phyloP scores from a whole-genome alignment of 2,113 vertebrate genomes.

The Phylloscopus whistleri region DNA sequence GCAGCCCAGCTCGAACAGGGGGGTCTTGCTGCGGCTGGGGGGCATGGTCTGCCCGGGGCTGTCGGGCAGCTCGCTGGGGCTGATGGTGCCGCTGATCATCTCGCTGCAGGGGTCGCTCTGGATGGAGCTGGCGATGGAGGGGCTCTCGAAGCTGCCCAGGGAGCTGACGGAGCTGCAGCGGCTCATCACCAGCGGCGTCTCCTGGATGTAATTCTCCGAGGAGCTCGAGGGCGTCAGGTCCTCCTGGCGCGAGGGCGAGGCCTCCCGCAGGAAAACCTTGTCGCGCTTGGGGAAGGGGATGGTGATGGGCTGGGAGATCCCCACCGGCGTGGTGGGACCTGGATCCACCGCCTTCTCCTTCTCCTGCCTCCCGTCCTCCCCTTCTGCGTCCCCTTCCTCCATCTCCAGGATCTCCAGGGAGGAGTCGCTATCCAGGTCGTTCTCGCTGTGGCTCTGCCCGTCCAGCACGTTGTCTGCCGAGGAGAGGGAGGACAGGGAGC shows the following conservation, averaged over 20 bases:
- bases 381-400: constrained; percentile 73
- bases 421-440: constrained; percentile 79
- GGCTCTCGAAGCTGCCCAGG: constrained; percentile 93
- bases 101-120: constrained; percentile 96
- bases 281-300: constrained; percentile 77
- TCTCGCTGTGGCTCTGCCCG: constrained; percentile 83
- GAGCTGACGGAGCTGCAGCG: constrained; percentile 98
- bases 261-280: constrained; percentile 74
- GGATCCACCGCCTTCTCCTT: constrained; percentile 60
- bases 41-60: constrained; percentile 98
- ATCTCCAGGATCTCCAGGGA: constrained; percentile 92
- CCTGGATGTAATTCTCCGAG: constrained; percentile 94
- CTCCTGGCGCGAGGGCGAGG: constrained; percentile 76
- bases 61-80: constrained; percentile 95
- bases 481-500: constrained; percentile 93
- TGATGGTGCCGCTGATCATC: constrained; percentile 94
- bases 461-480: constrained; percentile 86
- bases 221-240: constrained; percentile 93
- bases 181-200: constrained; percentile 94
- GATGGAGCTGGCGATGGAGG: constrained; percentile 96
- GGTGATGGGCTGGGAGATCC: constrained; percentile 74
- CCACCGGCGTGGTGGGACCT: rapidly evolving
- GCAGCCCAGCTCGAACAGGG: constrained; percentile 80
- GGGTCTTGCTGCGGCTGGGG: constrained; percentile 95
- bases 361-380: constrained; percentile 52